Conservation (phyloP, 1,140 invertebrate species). For the Euschistus heros region DNA sequence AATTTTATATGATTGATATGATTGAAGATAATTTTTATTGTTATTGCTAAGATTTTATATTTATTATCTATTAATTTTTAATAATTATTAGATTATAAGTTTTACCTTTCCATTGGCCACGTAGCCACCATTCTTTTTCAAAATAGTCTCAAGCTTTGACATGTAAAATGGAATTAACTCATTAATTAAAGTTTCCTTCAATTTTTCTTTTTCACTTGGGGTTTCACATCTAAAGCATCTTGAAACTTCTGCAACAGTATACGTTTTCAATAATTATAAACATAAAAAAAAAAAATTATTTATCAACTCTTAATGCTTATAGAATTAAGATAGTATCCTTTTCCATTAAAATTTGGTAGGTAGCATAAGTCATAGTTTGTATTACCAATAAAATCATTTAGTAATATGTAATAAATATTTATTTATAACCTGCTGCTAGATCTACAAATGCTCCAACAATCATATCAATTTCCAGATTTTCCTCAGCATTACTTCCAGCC, state of each 20-base stretch:
- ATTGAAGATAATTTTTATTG: neutral
- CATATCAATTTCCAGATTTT: neutral
- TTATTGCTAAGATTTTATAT: too few species aligned
- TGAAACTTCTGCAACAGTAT: too few species aligned
- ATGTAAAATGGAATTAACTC: slow-evolving; percentile 42
- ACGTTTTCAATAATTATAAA: too few species aligned
- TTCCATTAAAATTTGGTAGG: too few species aligned
- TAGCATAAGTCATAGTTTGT: too few species aligned
- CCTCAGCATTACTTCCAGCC: neutral
- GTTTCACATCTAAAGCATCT: too few species aligned
- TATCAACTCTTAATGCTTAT: too few species aligned
- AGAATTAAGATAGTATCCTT: too few species aligned
- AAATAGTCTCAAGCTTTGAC: slow-evolving; percentile 40
- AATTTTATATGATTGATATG: neutral
- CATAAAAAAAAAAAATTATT: too few species aligned
- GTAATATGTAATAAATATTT: too few species aligned
- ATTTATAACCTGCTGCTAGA: neutral
- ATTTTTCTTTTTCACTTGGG: slow-evolving; percentile 30
- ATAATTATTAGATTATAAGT: neutral
- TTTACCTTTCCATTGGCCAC: slow-evolving; percentile 39
- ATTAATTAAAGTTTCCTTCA: slow-evolving; percentile 31
- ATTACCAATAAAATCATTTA: too few species aligned
- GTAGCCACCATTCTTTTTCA: slow-evolving; percentile 38
- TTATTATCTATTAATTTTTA: neutral
- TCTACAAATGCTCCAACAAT: slow-evolving; percentile 11